Evolutionary conservation across 2,797 vertebrate species (phyloP), one percentile per base, ranked within the genome.

Genomic region (Schizothorax lantsangensis): DNA sequence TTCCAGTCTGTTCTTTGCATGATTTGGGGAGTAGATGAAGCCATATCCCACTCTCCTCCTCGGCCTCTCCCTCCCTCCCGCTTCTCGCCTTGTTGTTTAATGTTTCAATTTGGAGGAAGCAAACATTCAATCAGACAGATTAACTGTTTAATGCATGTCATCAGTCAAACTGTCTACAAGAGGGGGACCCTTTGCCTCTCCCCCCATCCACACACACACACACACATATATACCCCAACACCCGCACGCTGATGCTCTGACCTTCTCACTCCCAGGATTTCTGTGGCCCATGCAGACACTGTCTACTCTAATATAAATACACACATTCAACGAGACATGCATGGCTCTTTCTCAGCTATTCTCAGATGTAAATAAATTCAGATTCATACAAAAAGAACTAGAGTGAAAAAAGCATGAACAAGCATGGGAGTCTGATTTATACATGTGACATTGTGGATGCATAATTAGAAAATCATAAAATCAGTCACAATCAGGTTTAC

Each of bases 91-190:
- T 97, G 97, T 97, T 97, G 97, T 97, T 98, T 97, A 97, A 97
- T 98, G 97, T 97, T 97, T 98, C 97, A 97, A 97, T 97, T 97
- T 97, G 96, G 96, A 97, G 96, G 97, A 97, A 98, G 97, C 97
- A 97, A 98, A 97, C 97, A 97, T 97, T 98, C 97, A 97, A 97
- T 98, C 97, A 98, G 97, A 97, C 96, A 97, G 97, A 98, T 98
- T 97, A 98, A 97, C 96, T 96, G 96, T 97, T 97, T 98, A 97
- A 98, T 98, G 97, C 95, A 96, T 96, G 96, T 97, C 97, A 98
- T 98, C 97, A 97, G 96, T 98, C 97, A 98, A 97, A 96, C 97
- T 97, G 97, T 97, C 97, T 96, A 95, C 96, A 94, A 96, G 95
- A 96, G 95, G 96, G 95, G 95, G 89, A 95, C 94, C 94, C 93